Conservation (phyloP, 2,888 invertebrate genomes). For the Drosophila testacea region DNA sequence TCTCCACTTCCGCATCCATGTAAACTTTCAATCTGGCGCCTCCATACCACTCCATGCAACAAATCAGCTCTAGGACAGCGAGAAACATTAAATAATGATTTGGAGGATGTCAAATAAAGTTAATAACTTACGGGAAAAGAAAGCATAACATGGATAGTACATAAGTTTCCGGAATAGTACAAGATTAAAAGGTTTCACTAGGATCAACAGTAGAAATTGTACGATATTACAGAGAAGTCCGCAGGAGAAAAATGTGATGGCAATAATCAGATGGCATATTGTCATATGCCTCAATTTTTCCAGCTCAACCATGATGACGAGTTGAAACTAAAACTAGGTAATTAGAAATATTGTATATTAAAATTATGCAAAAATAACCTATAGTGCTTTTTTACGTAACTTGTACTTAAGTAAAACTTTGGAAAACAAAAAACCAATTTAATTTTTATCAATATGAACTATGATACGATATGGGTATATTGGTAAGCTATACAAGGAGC, state of each 20-base stretch:
- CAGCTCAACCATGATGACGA: constrained; percentile 20
- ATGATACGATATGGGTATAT: not conserved
- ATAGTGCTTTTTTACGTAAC: constrained; percentile 38
- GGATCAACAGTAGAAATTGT: constrained; percentile 91
- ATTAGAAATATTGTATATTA: not conserved
- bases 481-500: not conserved
- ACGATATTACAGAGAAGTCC: constrained; percentile 93
- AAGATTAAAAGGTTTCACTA: constrained; percentile 92
- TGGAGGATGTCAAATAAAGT: no score
- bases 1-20: constrained; percentile 91
- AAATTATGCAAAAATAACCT: constrained; percentile 14
- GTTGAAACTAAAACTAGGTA: not conserved
- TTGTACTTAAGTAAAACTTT: not conserved
- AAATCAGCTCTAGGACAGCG: constrained; percentile 91
- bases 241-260: constrained; percentile 94
- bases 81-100: not conserved
- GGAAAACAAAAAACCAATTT: not conserved
- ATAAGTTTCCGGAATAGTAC: constrained; percentile 93
- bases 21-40: constrained; percentile 90
- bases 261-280: constrained; percentile 86
- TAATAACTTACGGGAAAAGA: constrained; percentile 94
- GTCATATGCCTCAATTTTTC: constrained; percentile 22
- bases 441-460: not conserved
- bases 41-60: constrained; percentile 97
- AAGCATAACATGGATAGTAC: constrained; percentile 94